phyloP scores from a whole-genome alignment of 30 jellyfish, hydroid and myxozoan species.

The Hydractinia echinata region DNA sequence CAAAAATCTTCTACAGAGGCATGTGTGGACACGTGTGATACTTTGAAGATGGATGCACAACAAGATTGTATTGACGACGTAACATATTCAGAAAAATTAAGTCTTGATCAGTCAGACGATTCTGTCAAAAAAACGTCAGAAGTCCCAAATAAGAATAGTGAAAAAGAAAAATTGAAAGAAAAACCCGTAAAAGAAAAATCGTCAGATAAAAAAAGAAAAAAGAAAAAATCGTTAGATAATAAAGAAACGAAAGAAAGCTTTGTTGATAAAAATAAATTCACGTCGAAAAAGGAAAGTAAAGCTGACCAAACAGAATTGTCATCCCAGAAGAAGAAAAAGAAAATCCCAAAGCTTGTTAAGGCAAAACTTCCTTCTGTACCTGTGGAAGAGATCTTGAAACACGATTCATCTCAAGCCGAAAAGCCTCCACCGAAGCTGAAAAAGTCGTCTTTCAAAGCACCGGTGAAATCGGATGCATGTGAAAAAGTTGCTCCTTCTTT shows the following conservation, averaged over 20 bases:
- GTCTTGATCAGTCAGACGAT: too few species aligned
- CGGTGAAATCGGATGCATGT: constrained; percentile 3
- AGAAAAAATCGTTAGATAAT: not conserved
- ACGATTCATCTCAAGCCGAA: not conserved
- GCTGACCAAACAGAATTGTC: not conserved
- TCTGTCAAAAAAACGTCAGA: too few species aligned
- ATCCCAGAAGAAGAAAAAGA: constrained; percentile 1
- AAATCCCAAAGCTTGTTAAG: constrained; percentile 20
- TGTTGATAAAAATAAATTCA: not conserved
- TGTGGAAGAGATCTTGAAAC: constrained; percentile 11
- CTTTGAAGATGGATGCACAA: too few species aligned
- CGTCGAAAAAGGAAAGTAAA: not conserved
- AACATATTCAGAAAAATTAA: too few species aligned
- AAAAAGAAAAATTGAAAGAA: not conserved
- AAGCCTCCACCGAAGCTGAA: constrained; percentile 1
- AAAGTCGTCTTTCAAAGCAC: constrained; percentile 20
- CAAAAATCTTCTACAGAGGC: too few species aligned
- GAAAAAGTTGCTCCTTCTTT: not conserved
- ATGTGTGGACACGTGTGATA: too few species aligned
- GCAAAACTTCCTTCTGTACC: constrained; percentile 5
- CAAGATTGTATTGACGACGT: too few species aligned
- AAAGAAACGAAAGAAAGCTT: not conserved
- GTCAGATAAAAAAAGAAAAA: not conserved
- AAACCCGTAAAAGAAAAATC: not conserved
- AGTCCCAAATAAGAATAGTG: not conserved